Evolutionary conservation across 2,888 invertebrate species (phyloP), one percentile per base, ranked within the genome.

Genomic region (Tenthredo scrophulariae): DNA sequence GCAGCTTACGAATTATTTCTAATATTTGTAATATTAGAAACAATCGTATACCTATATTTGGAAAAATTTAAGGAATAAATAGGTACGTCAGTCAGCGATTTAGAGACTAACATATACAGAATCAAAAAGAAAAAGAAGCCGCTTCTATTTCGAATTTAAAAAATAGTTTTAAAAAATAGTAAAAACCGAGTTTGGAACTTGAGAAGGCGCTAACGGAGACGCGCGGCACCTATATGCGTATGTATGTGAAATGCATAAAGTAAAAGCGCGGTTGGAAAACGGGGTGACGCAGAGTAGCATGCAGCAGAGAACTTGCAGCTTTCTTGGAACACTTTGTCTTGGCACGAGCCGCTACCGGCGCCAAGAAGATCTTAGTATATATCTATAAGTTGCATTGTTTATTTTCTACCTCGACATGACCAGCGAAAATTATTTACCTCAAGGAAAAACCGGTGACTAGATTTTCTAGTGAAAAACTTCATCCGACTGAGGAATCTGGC

Each of bases 271-370:
- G 5, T 29, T 15, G 18, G 26, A 22, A 74, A 74, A 43, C 13
- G 40, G 40, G 37, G 40, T 72, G 40, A 72, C 72, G 72, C 72
- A 40, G 70, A 15, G 22, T 70, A 33, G 15, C 65, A 70, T 62
- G 26, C 26, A 62, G 43, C 43, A 37, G 43, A 18, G 46, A 15
- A 6, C 77, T 18, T 9, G 46, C 54, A 54, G 15, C 80, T 62
- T 80, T 80, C 80, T 80, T 62, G 80, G 80, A 80, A 80, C 80
- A 80, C 80, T 80, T 80, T 80, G 62, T 80, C 80, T 62, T 62
- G 80, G 80, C 80, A 80, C 40, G 80, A 62, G 62, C 10, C 40
- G 37, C 40, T 43, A 37, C 37, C 80, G 80, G 80, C 80, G 80
- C 80, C 80, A 62, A 62, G 50, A 54, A 22, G 77, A 50, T 54